These are phyloP conservation scores for Polypterus bichir DNA, from an alignment of 2,113 vertebrate species.

Conservation along the genomic window DNA sequence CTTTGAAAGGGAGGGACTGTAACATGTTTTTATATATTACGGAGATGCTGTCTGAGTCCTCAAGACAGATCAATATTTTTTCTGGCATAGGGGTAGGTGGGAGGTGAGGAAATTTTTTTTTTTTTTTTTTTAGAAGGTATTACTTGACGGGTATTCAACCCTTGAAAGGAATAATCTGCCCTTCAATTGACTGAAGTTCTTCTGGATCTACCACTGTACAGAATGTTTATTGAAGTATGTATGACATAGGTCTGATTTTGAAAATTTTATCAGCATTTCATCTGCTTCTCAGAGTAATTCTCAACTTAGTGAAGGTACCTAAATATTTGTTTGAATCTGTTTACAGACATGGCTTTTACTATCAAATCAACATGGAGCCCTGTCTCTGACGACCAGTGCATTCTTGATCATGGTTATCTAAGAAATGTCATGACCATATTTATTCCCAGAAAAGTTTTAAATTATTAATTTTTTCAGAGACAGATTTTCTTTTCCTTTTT, in stretches of 20 bases:
- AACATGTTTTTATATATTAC: too few relatives aligned
- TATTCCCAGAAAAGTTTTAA: conserved; percentile 10
- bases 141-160: conserved; percentile 13
- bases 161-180: background rate
- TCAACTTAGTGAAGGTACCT: conserved; percentile 16
- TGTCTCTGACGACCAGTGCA: conserved; percentile 14
- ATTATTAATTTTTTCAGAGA: background rate
- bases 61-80: too few relatives aligned
- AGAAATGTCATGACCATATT: conserved; percentile 10
- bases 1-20: too few relatives aligned
- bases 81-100: too few relatives aligned
- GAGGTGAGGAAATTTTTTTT: too few relatives aligned
- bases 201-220: conserved; percentile 1
- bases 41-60: too few relatives aligned
- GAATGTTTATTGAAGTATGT: background rate
- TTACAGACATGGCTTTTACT: conserved; percentile 11
- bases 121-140: conserved; percentile 14
- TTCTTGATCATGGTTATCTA: conserved; percentile 12
- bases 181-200: conserved; percentile 12
- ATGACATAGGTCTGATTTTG: too few relatives aligned
- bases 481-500: conserved; percentile 11
- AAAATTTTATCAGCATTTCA: background rate
- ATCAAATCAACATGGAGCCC: background rate
- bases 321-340: conserved; percentile 9
- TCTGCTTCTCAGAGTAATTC: conserved; percentile 2